Evolutionary conservation across 2,113 vertebrate genomes (phyloP).

Genomic region (Platysternon megacephalum): DNA sequence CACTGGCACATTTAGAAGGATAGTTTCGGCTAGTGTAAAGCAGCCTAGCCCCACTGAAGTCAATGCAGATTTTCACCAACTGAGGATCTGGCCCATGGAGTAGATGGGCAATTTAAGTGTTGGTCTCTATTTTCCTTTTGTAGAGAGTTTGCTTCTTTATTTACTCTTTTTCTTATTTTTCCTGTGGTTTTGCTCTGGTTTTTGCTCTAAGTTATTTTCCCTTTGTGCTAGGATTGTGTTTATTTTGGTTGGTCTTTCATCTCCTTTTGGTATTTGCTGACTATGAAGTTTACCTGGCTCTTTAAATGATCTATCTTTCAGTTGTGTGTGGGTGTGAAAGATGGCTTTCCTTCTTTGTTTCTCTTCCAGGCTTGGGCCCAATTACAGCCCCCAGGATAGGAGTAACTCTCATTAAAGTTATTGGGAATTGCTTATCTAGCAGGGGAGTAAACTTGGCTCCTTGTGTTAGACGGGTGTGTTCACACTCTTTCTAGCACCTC

Average conservation of each 20-base stretch:
- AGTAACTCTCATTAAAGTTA: rapidly evolving
- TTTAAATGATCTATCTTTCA: not conserved
- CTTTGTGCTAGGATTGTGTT: not conserved
- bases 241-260: not conserved
- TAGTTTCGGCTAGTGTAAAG: not conserved
- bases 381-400: not conserved
- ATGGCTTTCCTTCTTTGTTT: not conserved
- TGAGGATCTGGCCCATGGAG: not conserved
- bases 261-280: not conserved
- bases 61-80: not conserved
- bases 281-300: not conserved
- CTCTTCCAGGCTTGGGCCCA: not conserved
- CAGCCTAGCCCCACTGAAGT: not conserved
- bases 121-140: not conserved
- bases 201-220: not conserved
- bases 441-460: not conserved
- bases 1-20: not conserved
- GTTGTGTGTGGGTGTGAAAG: not conserved
- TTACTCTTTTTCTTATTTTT: not conserved
- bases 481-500: not conserved
- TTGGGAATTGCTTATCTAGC: not conserved
- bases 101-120: not conserved
- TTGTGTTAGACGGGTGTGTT: not conserved
- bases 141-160: not conserved
- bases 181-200: not conserved